Conservation (phyloP, 2,888 invertebrate genomes). For the Monopis laevigella region DNA sequence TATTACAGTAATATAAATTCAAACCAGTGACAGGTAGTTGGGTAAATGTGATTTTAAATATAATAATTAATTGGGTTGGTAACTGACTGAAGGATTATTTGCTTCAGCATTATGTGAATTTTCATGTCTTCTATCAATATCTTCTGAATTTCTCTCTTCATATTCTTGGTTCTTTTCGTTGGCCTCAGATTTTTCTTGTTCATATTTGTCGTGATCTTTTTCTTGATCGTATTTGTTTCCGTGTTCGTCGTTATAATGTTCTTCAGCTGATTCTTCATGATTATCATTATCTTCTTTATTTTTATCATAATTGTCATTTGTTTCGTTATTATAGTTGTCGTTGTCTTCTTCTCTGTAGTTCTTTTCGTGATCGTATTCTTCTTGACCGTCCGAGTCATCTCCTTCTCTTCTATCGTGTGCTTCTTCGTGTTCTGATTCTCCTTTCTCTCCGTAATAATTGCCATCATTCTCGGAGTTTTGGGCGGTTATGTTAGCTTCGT, state of each 20-base stretch:
- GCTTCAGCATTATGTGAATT: constrained; percentile 23
- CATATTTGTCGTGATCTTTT: constrained; percentile 12
- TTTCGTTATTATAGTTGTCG: constrained; percentile 25
- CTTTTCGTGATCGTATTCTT: constrained; percentile 26
- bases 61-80: constrained; percentile 23
- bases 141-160: constrained; percentile 25
- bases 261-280: constrained; percentile 24
- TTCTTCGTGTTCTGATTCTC: constrained; percentile 21
- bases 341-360: constrained; percentile 26
- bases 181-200: constrained; percentile 17
- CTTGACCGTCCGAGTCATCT: constrained; percentile 22
- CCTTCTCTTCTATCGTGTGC: constrained; percentile 21
- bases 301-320: constrained; percentile 24
- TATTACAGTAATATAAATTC: constrained; percentile 1
- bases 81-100: constrained; percentile 26
- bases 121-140: constrained; percentile 23
- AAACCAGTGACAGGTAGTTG: too few relatives aligned
- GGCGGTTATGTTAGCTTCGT: constrained; percentile 19
- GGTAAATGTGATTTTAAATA: too few relatives aligned
- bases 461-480: constrained; percentile 27
- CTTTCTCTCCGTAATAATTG: constrained; percentile 22
- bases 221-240: constrained; percentile 10
- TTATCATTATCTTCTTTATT: constrained; percentile 25
- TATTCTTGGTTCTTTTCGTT: constrained; percentile 25
- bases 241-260: constrained; percentile 24